These are phyloP conservation scores for Psococerastis gibbosa DNA, from an alignment of 2,888 invertebrate species.

Conservation along the genomic window DNA sequence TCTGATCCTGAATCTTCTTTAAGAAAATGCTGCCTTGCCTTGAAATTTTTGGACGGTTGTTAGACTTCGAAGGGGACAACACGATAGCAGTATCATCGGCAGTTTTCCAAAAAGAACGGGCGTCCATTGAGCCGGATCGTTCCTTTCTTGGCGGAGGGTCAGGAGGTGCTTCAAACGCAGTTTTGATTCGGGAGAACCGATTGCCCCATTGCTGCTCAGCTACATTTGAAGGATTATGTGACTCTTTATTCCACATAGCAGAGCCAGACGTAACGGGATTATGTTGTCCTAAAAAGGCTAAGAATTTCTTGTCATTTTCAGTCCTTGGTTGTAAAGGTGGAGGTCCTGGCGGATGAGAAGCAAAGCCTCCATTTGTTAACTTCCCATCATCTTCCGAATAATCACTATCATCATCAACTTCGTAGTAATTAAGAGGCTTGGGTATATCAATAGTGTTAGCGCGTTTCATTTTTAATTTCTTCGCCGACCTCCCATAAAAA, in stretches of 20 bases:
- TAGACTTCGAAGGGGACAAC: constrained; percentile 20
- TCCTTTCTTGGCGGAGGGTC: constrained; percentile 7
- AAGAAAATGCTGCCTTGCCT: constrained; percentile 17
- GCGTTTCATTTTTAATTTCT: constrained; percentile 62
- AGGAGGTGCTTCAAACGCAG: constrained; percentile 45
- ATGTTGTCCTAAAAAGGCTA: constrained; percentile 62
- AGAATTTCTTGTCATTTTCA: constrained; percentile 65
- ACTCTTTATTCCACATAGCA: constrained; percentile 21
- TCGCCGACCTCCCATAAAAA: constrained; percentile 26
- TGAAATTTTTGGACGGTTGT: constrained; percentile 22
- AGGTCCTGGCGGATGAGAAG: constrained; percentile 24
- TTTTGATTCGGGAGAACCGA: constrained; percentile 67
- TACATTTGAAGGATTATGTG: constrained; percentile 21
- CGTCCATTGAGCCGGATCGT: constrained; percentile 24
- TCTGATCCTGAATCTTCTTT: constrained; percentile 21
- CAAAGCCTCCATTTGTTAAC: constrained; percentile 17
- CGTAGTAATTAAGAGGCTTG: constrained; percentile 35
- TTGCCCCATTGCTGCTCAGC: constrained; percentile 53
- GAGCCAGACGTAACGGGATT: constrained; percentile 29
- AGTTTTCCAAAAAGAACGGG: constrained; percentile 40
- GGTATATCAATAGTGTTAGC: constrained; percentile 82
- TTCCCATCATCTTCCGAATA: constrained; percentile 29
- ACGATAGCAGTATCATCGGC: constrained; percentile 30
- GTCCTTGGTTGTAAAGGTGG: constrained; percentile 63
- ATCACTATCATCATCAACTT: constrained; percentile 20